Base-by-base conservation (phyloP, 2,797 vertebrate species). In the Bradypodion ventrale region DNA sequence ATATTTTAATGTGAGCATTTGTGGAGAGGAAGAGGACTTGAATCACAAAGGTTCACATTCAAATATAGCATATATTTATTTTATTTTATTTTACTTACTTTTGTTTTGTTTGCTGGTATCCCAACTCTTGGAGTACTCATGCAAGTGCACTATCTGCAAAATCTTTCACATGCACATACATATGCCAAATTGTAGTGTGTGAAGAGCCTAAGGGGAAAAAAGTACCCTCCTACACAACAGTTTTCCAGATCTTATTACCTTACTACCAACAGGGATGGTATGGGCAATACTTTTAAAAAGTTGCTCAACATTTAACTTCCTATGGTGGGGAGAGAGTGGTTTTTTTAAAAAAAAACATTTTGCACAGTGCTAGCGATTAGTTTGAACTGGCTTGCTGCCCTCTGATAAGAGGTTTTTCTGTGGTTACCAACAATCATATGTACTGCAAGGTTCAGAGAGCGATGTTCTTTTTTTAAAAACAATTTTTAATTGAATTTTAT, bases 311-410 rank as follows among this genome's bases (percentile, higher is more conserved):
- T 7, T 1, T 35, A 35, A 60, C 32, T 82, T 29, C 42, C 68
- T 74, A 78, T 44, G 8, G 59, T n/a, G n/a, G n/a, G n/a, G n/a
- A n/a, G n/a, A n/a, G n/a, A n/a, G n/a, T n/a, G n/a, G n/a, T n/a
- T n/a, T n/a, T n/a, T n/a, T n/a, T n/a, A n/a, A n/a, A n/a, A n/a
- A n/a, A n/a, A n/a, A n/a, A n/a, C n/a, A n/a, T n/a, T 1, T 83
- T 74, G 82, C 83, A 68, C 1, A 0, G 70, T 10, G 0, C 27
- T 79, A 72, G 75, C 72, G 66, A 91, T 91, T 72, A 77, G 87
- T 89, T 92, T 93, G 91, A 91, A 86, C 86, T 80, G 90, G 85
- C 44, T 69, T 66, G 84, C 86, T 93, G 89, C 88, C 80, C 35
- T 87, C 83, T 87, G 91, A 93, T 92, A 93, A 93, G 85, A 78